Evolutionary conservation across 2,113 vertebrate species (phyloP), one percentile per base, ranked within the genome.

Genomic region (Amphilophus citrinellus): DNA sequence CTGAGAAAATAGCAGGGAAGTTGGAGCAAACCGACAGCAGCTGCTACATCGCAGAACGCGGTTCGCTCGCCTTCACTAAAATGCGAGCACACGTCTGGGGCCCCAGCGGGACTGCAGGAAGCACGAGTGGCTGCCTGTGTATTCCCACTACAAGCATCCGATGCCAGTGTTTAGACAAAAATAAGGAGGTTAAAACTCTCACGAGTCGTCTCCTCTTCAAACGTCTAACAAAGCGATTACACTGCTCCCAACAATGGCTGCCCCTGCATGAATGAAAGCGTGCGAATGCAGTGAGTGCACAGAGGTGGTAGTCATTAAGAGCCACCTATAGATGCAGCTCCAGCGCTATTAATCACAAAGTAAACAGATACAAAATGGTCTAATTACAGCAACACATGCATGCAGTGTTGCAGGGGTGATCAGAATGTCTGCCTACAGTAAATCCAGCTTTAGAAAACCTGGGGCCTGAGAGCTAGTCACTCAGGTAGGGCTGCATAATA

Each of bases 391-490:
- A 71, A 30, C 24, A 50, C 66, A 17, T 27, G 50, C 2, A 20
- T 22, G 30, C 66, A 53, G 44, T 20, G 66, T 18, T 71, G 17
- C 66, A 20, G 42, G 20, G 65, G 66, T 50, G 44, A 71, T 71
- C 24, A 30, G 8, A 22, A 42, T 42, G 62, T 65, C 39, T 24
- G 10, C 47, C 22, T 9, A 24, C 17, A 18, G 27, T 76, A 58
- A 76, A 58, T 76, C 71, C 71, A 76, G 71, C 2, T 76, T 76
- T 58, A 76, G n/a, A 58, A 75, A 37, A 17, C 15, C 66, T 30
- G 44, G 20, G 17, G 44, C 24, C 24, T 53, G 44, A 47, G 4
- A 47, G 44, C 50, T 18, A 18, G 47, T 73, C 1, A 32, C 27
- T 53, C 47, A n/a, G 17, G 18, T 18, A 56, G 17, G 27, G 47